phyloP scores from a whole-genome alignment of 2,797 vertebrate genomes.

The Clangula hyemalis region DNA sequence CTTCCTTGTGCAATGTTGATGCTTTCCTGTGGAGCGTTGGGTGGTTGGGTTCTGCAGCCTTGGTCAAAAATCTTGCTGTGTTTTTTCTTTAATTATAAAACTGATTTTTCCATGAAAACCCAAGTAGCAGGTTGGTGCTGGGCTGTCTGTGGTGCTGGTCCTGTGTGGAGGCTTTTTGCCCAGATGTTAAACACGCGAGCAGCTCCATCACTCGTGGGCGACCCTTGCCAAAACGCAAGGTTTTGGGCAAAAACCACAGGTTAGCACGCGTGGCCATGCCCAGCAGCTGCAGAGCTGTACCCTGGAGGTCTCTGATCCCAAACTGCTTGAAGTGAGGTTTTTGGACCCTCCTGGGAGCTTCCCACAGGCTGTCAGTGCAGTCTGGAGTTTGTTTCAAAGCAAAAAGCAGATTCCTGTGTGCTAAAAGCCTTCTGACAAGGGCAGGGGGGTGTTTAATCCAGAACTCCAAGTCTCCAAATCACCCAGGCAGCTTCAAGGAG shows the following conservation, averaged over 20 bases:
- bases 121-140: accelerated
- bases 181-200: background rate
- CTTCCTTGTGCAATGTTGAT: background rate
- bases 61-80: background rate
- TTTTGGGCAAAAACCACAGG: background rate
- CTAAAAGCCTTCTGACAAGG: background rate
- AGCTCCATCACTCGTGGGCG: background rate
- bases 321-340: background rate
- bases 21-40: background rate
- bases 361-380: no score
- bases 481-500: background rate
- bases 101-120: background rate
- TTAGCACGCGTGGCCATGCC: background rate
- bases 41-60: background rate
- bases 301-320: background rate
- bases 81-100: background rate
- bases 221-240: accelerated
- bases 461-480: background rate
- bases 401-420: background rate
- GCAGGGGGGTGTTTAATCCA: background rate
- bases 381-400: no score
- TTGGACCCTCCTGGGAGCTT: background rate
- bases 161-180: background rate
- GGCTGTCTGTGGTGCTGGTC: background rate
- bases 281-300: accelerated